Conservation (phyloP, 2,888 invertebrate species). For the Nephrotoma guestfalica region DNA sequence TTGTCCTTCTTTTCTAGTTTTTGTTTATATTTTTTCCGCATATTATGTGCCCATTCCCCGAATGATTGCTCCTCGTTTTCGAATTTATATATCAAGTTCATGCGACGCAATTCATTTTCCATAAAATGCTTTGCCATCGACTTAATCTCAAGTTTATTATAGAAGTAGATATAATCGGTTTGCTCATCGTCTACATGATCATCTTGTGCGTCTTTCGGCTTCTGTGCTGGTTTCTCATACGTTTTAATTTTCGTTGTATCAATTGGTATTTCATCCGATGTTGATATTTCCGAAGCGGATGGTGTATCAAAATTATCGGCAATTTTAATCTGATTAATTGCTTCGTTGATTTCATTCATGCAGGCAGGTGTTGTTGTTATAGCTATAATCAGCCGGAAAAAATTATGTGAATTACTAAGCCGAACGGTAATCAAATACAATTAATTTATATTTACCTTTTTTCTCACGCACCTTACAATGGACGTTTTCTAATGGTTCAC, state of each 20-base stretch:
- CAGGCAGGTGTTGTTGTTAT: not conserved
- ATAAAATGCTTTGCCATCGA: not conserved
- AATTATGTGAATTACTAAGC: not conserved
- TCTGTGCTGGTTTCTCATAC: not conserved
- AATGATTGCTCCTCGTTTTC: not conserved
- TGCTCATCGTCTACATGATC: not conserved
- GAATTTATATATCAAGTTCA: not conserved
- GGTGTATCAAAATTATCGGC: conserved; percentile 1
- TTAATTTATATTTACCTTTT: not conserved
- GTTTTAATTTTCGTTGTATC: not conserved
- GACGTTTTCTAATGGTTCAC: conserved; percentile 5
- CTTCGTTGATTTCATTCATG: not conserved
- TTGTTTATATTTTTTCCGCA: conserved; percentile 6
- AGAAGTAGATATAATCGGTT: not conserved
- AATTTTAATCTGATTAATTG: not conserved
- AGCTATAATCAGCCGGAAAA: not conserved
- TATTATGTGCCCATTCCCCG: conserved; percentile 7
- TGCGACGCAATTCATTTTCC: not conserved
- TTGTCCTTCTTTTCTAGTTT: not conserved
- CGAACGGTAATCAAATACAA: not conserved
- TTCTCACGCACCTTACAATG: not conserved
- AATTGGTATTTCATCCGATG: not conserved
- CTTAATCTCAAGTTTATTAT: not conserved
- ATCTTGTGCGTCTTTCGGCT: not conserved
- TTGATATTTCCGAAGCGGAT: not conserved